Percentiles rank a stretch among this genome's conserved stretches.
phyloP scores from a whole-genome alignment of 2,113 vertebrate genomes.

The Tragulus kanchil region DNA sequence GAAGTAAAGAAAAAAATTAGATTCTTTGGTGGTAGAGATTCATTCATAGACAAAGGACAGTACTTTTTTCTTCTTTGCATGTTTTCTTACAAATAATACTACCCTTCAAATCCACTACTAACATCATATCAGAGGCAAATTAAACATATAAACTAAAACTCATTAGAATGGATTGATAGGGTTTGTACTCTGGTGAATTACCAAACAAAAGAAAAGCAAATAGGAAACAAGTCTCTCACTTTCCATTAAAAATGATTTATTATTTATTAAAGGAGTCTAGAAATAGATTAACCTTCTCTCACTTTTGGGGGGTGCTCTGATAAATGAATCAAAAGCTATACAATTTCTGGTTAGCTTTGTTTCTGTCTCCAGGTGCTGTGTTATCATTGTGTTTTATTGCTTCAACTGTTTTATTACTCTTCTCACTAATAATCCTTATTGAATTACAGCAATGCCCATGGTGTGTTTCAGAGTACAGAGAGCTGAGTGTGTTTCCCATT shows the following conservation, averaged over 20 bases:
- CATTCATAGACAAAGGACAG: slow-evolving; percentile 2
- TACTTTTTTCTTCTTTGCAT: slow-evolving; percentile 48
- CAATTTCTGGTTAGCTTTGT: slow-evolving; percentile 34
- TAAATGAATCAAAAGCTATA: slow-evolving; percentile 44
- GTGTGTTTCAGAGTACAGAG: slow-evolving; percentile 20
- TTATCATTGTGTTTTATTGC: slow-evolving; percentile 63
- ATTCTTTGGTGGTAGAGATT: not conserved
- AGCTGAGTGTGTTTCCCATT: not conserved
- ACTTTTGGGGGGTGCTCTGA: slow-evolving; percentile 15
- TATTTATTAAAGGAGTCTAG: slow-evolving; percentile 64
- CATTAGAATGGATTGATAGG: slow-evolving; percentile 57
- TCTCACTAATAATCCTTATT: slow-evolving; percentile 64
- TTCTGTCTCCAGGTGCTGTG: not conserved
- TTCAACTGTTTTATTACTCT: slow-evolving; percentile 48
- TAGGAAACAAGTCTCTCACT: not conserved
- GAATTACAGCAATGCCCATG: slow-evolving; percentile 42
- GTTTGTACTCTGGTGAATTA: slow-evolving; percentile 30
- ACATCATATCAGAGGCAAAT: slow-evolving; percentile 60
- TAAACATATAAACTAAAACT: slow-evolving; percentile 65
- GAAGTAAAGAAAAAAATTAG: not conserved
- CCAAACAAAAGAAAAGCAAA: slow-evolving; percentile 59
- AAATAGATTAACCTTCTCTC: slow-evolving; percentile 42
- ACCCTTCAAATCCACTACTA: slow-evolving; percentile 46
- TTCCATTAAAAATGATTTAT: slow-evolving; percentile 57
- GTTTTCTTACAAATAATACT: slow-evolving; percentile 31